A percentile compares a stretch with the other conserved stretches of the same genome.
Conservation (phyloP, 2,113 vertebrate genomes). For the Macaca mulatta region DNA sequence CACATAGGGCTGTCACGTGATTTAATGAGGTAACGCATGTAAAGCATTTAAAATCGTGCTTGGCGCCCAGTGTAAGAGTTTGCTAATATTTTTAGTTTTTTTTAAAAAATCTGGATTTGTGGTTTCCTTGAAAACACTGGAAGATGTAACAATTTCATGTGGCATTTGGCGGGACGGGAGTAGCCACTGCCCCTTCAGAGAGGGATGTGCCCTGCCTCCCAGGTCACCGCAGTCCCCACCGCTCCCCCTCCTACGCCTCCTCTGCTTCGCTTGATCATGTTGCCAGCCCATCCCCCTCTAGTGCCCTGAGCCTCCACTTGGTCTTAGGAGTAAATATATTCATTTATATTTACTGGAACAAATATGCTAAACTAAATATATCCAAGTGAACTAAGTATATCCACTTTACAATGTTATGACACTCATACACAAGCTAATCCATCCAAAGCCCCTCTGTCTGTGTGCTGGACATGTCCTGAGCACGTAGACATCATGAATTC, state of each 20-base stretch:
- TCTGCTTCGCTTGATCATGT: not conserved
- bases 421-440: not conserved
- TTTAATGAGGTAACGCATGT: not conserved
- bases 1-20: not conserved
- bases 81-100: not conserved
- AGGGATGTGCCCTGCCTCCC: not conserved
- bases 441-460: not conserved
- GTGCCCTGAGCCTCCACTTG: not conserved
- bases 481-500: not conserved
- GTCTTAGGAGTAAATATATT: not conserved
- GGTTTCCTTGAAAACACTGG: not conserved
- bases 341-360: not conserved
- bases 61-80: not conserved
- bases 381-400: not conserved
- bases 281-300: not conserved
- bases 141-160: not conserved
- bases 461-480: too few relatives aligned
- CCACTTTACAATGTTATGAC: not conserved
- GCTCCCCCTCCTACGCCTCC: rapidly evolving
- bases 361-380: not conserved
- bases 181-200: not conserved
- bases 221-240: rapidly evolving
- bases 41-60: not conserved
- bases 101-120: not conserved
- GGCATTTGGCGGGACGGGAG: not conserved